A percentile compares a stretch with the other conserved stretches of the same genome.
Evolutionary conservation across 2,797 vertebrate species (phyloP).

Genomic region (Pygocentrus nattereri): DNA sequence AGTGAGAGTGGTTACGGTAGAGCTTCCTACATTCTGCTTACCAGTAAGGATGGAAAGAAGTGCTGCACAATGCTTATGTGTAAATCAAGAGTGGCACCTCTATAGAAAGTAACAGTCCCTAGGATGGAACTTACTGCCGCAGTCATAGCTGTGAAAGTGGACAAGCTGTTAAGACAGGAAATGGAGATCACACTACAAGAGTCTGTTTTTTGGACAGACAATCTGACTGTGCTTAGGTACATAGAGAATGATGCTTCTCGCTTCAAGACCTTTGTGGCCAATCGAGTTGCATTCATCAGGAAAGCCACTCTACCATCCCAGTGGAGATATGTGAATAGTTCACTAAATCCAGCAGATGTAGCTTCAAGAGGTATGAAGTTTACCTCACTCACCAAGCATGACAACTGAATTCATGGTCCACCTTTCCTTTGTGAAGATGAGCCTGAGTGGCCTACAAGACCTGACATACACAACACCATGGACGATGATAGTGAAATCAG

Average conservation of each 20-base stretch:
- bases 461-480: too few species aligned
- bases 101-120: not conserved
- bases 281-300: constrained; percentile 19
- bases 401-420: too few species aligned
- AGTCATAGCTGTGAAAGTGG: constrained; percentile 17
- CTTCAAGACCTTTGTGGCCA: constrained; percentile 43
- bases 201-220: constrained; percentile 34
- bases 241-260: constrained; percentile 33
- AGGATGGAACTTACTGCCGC: constrained; percentile 25
- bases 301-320: constrained; percentile 21
- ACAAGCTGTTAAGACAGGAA: constrained; percentile 16
- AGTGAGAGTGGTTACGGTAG: constrained; percentile 19
- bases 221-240: constrained; percentile 33
- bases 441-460: too few species aligned
- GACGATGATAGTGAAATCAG: too few species aligned
- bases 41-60: constrained; percentile 2
- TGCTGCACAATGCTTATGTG: constrained; percentile 3
- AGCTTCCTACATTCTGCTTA: not conserved
- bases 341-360: not conserved
- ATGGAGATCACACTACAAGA: not conserved
- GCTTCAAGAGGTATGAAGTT: too few species aligned
- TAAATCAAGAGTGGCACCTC: not conserved
- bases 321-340: constrained; percentile 35
- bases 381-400: too few species aligned
- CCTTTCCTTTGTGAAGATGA: too few species aligned